Conservation (phyloP, 2,113 vertebrate species). For the Nothocercus nigrocapillus region DNA sequence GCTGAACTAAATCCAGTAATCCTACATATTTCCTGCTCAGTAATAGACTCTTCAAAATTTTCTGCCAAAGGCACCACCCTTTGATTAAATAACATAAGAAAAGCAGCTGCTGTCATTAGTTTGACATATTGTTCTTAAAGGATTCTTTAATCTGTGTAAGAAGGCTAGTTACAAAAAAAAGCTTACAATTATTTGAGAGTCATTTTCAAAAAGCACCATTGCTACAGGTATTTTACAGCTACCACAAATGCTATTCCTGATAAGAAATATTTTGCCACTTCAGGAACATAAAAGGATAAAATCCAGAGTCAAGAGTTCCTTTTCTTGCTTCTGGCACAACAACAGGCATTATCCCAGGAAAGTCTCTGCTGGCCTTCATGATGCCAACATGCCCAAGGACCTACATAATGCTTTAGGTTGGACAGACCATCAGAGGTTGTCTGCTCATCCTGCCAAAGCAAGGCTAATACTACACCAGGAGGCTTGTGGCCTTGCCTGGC, state of each 20-base stretch:
- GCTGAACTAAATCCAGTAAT: background rate
- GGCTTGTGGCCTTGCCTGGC: fast-evolving
- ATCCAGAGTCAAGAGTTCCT: background rate
- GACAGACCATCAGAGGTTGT: background rate
- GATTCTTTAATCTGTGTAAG: background rate
- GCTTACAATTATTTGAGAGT: background rate
- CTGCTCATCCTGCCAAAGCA: fast-evolving
- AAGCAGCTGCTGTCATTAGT: fast-evolving
- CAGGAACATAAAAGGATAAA: background rate
- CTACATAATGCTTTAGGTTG: background rate
- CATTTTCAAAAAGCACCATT: background rate
- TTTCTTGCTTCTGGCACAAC: background rate
- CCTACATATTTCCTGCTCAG: background rate
- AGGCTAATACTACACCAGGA: background rate
- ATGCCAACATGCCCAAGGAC: background rate
- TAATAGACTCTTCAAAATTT: background rate
- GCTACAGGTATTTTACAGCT: background rate
- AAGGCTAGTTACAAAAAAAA: background rate
- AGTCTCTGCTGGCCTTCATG: too few species aligned
- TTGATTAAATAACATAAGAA: background rate
- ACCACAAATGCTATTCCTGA: background rate
- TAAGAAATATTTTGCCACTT: background rate
- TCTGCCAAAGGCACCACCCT: background rate
- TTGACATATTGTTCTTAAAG: background rate
- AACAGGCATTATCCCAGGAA: background rate